These are phyloP conservation scores for Sarcophaga bullata DNA, from an alignment of 1,140 invertebrate genomes.

Conservation along the genomic window DNA sequence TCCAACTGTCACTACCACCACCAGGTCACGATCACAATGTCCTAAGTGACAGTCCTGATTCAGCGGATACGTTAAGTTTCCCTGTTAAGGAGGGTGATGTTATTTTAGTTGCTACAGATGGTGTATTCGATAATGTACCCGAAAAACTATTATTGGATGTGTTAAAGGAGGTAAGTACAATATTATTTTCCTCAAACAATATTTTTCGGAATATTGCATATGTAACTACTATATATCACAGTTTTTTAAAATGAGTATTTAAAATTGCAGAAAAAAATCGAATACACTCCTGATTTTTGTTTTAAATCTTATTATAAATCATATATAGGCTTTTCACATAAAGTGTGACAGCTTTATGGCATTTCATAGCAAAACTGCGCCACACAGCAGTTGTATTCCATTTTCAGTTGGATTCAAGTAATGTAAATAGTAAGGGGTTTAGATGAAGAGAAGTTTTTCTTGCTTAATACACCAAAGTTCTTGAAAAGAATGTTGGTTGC, in stretches of 20 bases:
- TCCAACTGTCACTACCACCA: constrained; percentile 93
- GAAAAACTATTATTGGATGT: constrained; percentile 79
- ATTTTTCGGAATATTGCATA: neutral
- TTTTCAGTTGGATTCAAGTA: no score
- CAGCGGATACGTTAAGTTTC: constrained; percentile 90
- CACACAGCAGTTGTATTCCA: no score
- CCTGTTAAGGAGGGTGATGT: constrained; percentile 94
- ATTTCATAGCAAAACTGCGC: no score
- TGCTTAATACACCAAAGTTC: no score
- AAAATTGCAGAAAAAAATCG: neutral
- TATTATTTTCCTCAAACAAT: neutral
- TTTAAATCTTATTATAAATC: no score
- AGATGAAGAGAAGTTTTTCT: no score
- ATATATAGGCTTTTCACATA: no score
- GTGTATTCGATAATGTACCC: constrained; percentile 97
- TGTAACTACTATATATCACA: neutral
- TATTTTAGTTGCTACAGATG: constrained; percentile 95
- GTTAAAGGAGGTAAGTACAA: constrained; percentile 59
- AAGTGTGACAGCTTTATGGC: no score
- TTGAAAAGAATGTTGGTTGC: no score
- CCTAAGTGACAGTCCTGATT: constrained; percentile 90
- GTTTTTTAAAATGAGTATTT: neutral
- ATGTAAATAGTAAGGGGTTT: no score
- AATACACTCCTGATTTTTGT: no score
- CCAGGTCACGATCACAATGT: constrained; percentile 86